Percentiles rank a stretch among this genome's conserved stretches.
These are phyloP conservation scores for Liopterus haemorrhoidalis DNA, from an alignment of 2,888 invertebrate species.

Conservation along the genomic window DNA sequence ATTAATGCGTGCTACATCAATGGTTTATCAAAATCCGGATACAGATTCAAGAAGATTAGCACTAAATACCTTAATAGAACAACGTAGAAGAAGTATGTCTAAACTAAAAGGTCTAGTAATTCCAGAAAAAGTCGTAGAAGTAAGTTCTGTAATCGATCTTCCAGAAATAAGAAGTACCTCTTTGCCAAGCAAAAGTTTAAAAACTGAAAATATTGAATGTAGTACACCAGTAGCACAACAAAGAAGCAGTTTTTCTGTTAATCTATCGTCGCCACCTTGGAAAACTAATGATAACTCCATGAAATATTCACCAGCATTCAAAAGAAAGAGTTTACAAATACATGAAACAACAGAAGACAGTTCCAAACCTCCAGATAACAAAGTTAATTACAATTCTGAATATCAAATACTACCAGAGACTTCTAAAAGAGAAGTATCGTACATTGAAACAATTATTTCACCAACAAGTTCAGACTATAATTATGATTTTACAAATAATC, in stretches of 20 bases:
- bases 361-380: too few relatives aligned
- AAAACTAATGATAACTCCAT: conserved; percentile 54
- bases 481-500: conserved; percentile 28
- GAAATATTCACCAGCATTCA: conserved; percentile 78
- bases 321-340: conserved; percentile 65
- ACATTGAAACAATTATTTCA: conserved; percentile 25
- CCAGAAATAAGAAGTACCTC: conserved; percentile 78
- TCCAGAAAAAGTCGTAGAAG: conserved; percentile 59
- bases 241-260: conserved; percentile 30
- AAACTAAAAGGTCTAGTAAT: conserved; percentile 84
- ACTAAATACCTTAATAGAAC: conserved; percentile 66
- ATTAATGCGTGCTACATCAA: conserved; percentile 38
- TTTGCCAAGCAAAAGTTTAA: conserved; percentile 41
- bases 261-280: conserved; percentile 41
- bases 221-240: conserved; percentile 35
- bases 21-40: conserved; percentile 38
- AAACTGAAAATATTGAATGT: conserved; percentile 26
- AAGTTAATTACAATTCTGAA: too few relatives aligned
- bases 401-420: too few relatives aligned
- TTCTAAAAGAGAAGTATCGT: too few relatives aligned
- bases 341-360: too few relatives aligned
- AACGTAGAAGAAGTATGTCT: conserved; percentile 73
- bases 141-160: conserved; percentile 59
- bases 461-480: conserved; percentile 35
- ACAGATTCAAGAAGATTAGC: conserved; percentile 42